Evolutionary conservation across 1,140 invertebrate species (phyloP).

Genomic region (Bombus vancouverensis): DNA sequence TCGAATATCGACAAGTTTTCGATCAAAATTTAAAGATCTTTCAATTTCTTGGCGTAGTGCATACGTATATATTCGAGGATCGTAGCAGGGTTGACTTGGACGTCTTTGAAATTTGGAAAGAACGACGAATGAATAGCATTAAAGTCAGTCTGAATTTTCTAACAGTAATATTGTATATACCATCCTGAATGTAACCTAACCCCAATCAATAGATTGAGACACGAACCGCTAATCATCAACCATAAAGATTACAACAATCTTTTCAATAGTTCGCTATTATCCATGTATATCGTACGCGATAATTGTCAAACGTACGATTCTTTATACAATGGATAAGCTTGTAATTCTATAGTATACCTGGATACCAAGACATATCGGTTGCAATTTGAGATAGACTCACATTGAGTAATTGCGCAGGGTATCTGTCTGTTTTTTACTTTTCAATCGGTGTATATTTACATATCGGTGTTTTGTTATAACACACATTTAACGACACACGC

Average conservation of each 20-base stretch:
- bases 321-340: not conserved
- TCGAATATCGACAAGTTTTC: too few species aligned
- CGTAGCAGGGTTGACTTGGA: not conserved
- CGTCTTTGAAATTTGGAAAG: not conserved
- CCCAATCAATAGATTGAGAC: too few species aligned
- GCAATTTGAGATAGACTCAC: slow-evolving; percentile 41
- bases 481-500: not conserved
- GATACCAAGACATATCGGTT: slow-evolving; percentile 10
- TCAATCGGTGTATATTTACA: not conserved
- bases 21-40: too few species aligned
- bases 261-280: not conserved
- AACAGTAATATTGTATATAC: not conserved
- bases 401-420: slow-evolving; percentile 32
- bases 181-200: too few species aligned
- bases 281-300: not conserved
- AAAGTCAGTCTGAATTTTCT: not conserved
- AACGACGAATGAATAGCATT: not conserved
- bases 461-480: too few species aligned
- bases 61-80: not conserved
- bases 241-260: not conserved
- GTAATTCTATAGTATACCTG: not conserved
- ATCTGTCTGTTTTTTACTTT: not conserved
- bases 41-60: too few species aligned
- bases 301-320: not conserved
- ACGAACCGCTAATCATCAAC: not conserved